phyloP scores from a whole-genome alignment of 2,888 invertebrate genomes.

The Tholera decimalis region DNA sequence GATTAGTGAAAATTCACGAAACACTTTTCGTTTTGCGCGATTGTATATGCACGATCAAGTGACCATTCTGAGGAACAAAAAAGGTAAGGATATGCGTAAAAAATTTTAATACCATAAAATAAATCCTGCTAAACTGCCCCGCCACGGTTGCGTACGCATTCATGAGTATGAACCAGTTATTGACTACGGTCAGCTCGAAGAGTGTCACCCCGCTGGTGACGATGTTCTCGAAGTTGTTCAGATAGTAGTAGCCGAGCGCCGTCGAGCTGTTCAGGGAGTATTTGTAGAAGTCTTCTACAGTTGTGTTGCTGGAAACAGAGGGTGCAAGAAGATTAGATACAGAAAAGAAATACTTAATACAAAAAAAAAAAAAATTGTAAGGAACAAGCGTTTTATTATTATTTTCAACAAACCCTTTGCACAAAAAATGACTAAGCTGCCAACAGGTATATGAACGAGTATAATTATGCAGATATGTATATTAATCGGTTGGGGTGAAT shows the following conservation, averaged over 20 bases:
- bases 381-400: too few species aligned
- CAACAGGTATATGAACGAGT: too few species aligned
- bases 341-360: not conserved
- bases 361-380: too few species aligned
- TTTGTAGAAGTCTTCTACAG: conserved; percentile 96
- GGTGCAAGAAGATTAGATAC: conserved; percentile 6
- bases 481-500: too few species aligned
- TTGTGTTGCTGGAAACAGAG: conserved; percentile 93
- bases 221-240: conserved; percentile 96
- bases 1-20: not conserved
- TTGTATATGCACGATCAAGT: not conserved
- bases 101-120: conserved; percentile 96
- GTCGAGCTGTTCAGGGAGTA: conserved; percentile 93
- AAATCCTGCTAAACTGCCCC: conserved; percentile 94
- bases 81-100: not conserved
- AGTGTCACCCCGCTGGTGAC: conserved; percentile 95
- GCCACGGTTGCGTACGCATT: conserved; percentile 95
- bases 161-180: conserved; percentile 98
- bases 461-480: too few species aligned
- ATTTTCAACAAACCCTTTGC: too few species aligned
- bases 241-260: conserved; percentile 95
- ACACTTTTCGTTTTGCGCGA: not conserved
- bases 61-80: not conserved
- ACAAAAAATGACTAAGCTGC: too few species aligned
- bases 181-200: conserved; percentile 97